Evolutionary conservation across 2,888 invertebrate genomes (phyloP).

Genomic region (Drosophila acutilabella): DNA sequence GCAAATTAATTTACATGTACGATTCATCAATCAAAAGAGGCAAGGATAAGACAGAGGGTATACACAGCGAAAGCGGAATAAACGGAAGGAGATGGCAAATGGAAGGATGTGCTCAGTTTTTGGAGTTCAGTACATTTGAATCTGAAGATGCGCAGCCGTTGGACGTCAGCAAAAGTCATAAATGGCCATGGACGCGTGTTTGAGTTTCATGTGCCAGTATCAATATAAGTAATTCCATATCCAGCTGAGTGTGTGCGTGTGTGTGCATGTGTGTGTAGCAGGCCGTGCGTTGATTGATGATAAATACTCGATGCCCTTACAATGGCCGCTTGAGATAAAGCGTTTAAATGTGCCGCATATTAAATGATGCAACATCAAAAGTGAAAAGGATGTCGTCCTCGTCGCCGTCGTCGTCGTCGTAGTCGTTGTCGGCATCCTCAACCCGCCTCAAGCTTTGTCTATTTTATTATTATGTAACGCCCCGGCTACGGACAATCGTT

Average conservation of each 20-base stretch:
- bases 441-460: slow-evolving; percentile 39
- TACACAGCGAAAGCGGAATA: slow-evolving; percentile 3
- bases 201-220: slow-evolving; percentile 14
- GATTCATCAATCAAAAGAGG: slow-evolving; percentile 77
- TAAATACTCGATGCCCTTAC: slow-evolving; percentile 68
- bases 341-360: slow-evolving; percentile 78
- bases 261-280: slow-evolving; percentile 50
- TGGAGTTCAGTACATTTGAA: slow-evolving; percentile 33
- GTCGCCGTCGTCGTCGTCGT: slow-evolving; percentile 16
- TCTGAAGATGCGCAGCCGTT: slow-evolving; percentile 54
- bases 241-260: not conserved
- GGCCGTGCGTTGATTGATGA: slow-evolving; percentile 76
- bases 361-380: slow-evolving; percentile 79
- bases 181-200: slow-evolving; percentile 49
- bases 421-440: not conserved
- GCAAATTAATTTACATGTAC: slow-evolving; percentile 82
- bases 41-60: slow-evolving; percentile 23
- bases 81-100: not conserved
- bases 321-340: slow-evolving; percentile 77
- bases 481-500: slow-evolving; percentile 59
- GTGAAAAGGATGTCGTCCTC: slow-evolving; percentile 60
- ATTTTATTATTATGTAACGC: slow-evolving; percentile 73
- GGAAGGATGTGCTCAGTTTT: slow-evolving; percentile 17
- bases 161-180: slow-evolving; percentile 72
- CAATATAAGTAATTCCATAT: slow-evolving; percentile 20